phyloP scores from a whole-genome alignment of 1,140 invertebrate genomes.

The Ylistrum balloti region DNA sequence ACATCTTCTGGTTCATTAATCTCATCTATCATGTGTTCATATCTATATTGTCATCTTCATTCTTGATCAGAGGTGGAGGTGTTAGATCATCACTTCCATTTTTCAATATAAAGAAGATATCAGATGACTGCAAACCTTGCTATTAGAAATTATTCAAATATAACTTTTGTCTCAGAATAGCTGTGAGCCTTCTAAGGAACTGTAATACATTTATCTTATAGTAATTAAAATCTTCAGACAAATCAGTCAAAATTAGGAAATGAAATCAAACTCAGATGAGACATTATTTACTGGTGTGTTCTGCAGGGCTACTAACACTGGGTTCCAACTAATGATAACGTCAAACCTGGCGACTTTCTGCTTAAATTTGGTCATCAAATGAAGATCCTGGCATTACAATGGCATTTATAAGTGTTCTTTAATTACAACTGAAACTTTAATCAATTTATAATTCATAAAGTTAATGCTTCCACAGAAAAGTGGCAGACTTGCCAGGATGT shows the following conservation, averaged over 20 bases:
- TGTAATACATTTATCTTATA: too few species aligned
- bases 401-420: not conserved
- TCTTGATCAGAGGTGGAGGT: too few species aligned
- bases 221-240: too few species aligned
- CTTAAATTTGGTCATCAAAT: constrained; percentile 9
- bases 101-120: too few species aligned
- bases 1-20: too few species aligned
- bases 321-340: not conserved
- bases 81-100: too few species aligned
- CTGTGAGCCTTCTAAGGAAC: too few species aligned
- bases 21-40: too few species aligned
- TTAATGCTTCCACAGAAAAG: not conserved
- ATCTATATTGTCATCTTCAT: too few species aligned
- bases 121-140: too few species aligned
- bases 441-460: constrained; percentile 21
- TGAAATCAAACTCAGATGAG: not conserved
- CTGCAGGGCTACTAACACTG: not conserved
- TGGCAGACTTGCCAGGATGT: not conserved
- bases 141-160: too few species aligned
- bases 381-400: not conserved
- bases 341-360: not conserved
- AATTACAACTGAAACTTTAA: not conserved
- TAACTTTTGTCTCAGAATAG: too few species aligned
- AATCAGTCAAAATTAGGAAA: not conserved
- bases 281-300: not conserved